Evolutionary conservation across 2,888 invertebrate genomes (phyloP), one percentile per base, ranked within the genome.

Genomic region (Lypha dubia): DNA sequence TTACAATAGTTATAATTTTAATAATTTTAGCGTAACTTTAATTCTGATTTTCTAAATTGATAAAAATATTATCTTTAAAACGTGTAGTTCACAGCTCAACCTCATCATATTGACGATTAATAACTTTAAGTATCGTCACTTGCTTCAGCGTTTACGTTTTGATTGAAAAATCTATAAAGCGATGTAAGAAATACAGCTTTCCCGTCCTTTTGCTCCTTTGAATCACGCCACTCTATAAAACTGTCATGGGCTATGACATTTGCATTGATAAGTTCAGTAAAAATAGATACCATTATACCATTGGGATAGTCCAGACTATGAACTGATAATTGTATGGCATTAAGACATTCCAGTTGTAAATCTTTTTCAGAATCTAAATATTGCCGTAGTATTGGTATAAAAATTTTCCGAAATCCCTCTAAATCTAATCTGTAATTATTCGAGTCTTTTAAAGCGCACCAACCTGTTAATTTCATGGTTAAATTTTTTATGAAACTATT

Each of bases 281-380:
- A 96, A 89, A 98, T 95, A 87, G 94, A 93, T 89, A 95, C 93
- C 85, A 97, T 93, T 88, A 97, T 92, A 87, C 96, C 94, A 89
- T 93, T 93, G 35, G 98, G 98, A 93, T 97, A 96, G 91, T 97
- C 95, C 90, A 97, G 93, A 91, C 94, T 94, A 90, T 95, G 94
- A 88, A 97, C 94, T 84, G 97, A 93, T 83, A 95, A 94, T 91
- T 98, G 98, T 88, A 98, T 94, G 70, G 97, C 97, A 91, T 95
- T 96, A 87, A 98, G 93, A 89, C 97, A 97, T 91, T 97, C 96
- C 79, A 97, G 93, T 93, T 98, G 97, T 73, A 95, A 94, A 53
- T 94, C 93, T 79, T 94, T 94, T 87, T 94, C 94, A 81, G 94
- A 94, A 89, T 96, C 96, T 32, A 97, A 94, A 89, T 89, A 90